These are phyloP conservation scores for Ostrea denselamellosa DNA, from an alignment of 1,140 invertebrate genomes.

Conservation along the genomic window DNA sequence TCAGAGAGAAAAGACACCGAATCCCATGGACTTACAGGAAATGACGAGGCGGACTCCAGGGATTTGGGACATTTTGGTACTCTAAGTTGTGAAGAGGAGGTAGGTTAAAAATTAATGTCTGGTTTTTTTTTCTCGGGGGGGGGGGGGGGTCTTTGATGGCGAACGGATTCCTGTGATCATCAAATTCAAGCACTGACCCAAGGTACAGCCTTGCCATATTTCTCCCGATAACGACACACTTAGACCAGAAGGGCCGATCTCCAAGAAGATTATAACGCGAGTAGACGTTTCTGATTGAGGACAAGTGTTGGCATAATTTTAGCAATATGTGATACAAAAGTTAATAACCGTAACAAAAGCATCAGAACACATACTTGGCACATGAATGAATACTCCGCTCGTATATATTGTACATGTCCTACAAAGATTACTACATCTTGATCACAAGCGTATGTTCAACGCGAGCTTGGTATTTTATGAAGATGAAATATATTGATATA, in stretches of 20 bases:
- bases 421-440: background rate
- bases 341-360: background rate
- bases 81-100: background rate
- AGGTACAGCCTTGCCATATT: background rate
- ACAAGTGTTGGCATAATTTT: conserved; percentile 25
- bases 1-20: background rate
- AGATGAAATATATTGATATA: conserved; percentile 22
- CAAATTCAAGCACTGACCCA: background rate
- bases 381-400: conserved; percentile 14
- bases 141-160: background rate
- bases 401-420: background rate
- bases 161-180: background rate
- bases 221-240: background rate
- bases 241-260: background rate
- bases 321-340: conserved; percentile 3
- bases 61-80: background rate
- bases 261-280: background rate
- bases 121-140: background rate
- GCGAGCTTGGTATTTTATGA: background rate
- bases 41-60: background rate
- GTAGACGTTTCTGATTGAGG: conserved; percentile 14
- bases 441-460: background rate
- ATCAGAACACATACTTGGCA: conserved; percentile 9
- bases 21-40: background rate
- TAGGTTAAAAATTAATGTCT: background rate